Evolutionary conservation across 2,888 invertebrate species (phyloP), one percentile per base, ranked within the genome.

Genomic region (Dasypogon diadema): DNA sequence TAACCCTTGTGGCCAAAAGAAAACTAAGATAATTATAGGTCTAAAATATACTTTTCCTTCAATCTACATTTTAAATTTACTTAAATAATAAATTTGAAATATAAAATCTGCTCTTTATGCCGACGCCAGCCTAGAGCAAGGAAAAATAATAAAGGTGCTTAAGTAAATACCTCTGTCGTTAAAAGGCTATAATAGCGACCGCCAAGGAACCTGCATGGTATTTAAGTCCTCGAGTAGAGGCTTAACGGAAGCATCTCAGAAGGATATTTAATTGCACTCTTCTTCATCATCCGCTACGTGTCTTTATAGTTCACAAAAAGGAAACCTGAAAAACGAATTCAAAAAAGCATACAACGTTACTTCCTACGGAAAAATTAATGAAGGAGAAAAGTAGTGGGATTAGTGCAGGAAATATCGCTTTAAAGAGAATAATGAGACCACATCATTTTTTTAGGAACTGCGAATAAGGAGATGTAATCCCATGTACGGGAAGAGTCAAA

Each of bases 331-430:
- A 42, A 1, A 12, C 6, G n/a, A 12, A 42, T 8, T 8, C 8
- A 42, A 42, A 42, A 6, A 12, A n/a, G 2, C 12, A 51, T 12
- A 12, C 4, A 51, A 18, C 14, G 21, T 21, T 51, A 51, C 18
- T 51, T 51, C 21, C 51, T 51, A 21, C 18, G 21, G 51, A 51
- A n/a, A 42, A 51, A 16, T 51, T 51, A 51, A 51, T 51, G 51
- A 51, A 51, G 51, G 51, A 51, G 51, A 51, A 51, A 51, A 48
- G 48, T 48, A 48, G 48, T 48, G 22, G 51, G 18, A 51, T 51
- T 51, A 51, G 21, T 18, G 6, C 51, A 16, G 18, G 18, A 51
- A 51, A 51, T 21, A 1, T 51, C 12, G 18, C 21, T 51, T 51
- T 51, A 51, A 42, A 42, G 42, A n/a, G 51, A 51, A 51, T 51